Evolutionary conservation across 2,113 vertebrate genomes (phyloP), one percentile per base, ranked within the genome.

Genomic region (Pygoscelis antarcticus): DNA sequence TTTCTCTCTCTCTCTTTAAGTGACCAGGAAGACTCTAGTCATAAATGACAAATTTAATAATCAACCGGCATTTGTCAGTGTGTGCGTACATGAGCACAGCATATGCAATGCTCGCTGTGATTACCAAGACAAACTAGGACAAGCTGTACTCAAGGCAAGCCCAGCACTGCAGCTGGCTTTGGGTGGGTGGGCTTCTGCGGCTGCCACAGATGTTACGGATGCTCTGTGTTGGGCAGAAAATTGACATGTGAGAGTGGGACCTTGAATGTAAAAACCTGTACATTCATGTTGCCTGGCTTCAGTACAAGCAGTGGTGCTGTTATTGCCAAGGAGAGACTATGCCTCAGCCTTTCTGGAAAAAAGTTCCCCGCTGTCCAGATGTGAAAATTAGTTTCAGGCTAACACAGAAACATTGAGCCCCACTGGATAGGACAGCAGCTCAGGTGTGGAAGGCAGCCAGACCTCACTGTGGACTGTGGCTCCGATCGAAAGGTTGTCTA

Each of bases 31-130:
- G 47, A 47, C 57, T 60, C 1, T 25, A 83, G 68, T 58, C 18
- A 32, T 75, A 84, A 88, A 68, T 64, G 55, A 55, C 52, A 72
- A 75, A 57, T 60, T 38, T 36, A 60, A 78, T 92, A 51, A 66
- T 57, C 55, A 58, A 4, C 4, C 2, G 3, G 30, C 29, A 29
- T 76, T 90, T 90, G 40, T 61, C 44, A 49, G 34, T 15, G 9
- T 21, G n/a, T 26, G 32, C 0, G 0, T 71, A 10, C 0, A 0
- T 52, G 61, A 89, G 42, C 46, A 7, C 40, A 61, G 82, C 32
- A 6, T 18, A 21, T 34, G 52, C 52, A 26, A 5, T 7, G 29
- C 18, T 76, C 2, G 0, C 46, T 9, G 34, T 36, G 42, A 46
- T 83, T 22, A 40, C 27, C 5, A 10, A 77, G 58, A 47, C 52